These are phyloP conservation scores for Drosophila kohkoa DNA, from an alignment of 1,140 invertebrate species.

Conservation along the genomic window DNA sequence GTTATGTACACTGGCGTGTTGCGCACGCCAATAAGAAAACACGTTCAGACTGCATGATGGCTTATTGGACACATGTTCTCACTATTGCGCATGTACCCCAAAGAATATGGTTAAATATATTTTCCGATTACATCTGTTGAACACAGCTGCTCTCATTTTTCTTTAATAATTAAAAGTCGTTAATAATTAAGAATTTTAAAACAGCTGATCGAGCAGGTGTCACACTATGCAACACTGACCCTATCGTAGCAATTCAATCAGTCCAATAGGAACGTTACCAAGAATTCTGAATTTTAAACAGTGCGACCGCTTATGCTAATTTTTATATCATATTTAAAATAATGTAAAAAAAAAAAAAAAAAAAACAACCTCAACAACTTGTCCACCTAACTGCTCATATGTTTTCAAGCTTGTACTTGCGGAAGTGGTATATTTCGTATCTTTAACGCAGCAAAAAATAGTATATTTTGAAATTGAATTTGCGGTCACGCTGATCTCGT, in stretches of 20 bases:
- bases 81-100: not conserved
- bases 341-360: too few relatives aligned
- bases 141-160: not conserved
- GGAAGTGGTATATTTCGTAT: not conserved
- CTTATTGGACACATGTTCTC: conserved; percentile 9
- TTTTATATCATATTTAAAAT: too few relatives aligned
- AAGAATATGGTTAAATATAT: too few relatives aligned
- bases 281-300: conserved; percentile 18
- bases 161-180: conserved; percentile 5
- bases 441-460: not conserved
- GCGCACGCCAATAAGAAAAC: not conserved
- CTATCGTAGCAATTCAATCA: not conserved
- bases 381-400: not conserved
- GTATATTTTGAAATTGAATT: not conserved
- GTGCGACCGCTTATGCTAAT: too few relatives aligned
- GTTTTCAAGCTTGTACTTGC: not conserved
- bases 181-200: not conserved
- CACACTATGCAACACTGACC: conserved; percentile 18
- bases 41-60: conserved; percentile 47
- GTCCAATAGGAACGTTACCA: conserved; percentile 12
- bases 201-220: conserved; percentile 14
- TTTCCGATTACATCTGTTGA: too few relatives aligned
- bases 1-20: conserved; percentile 61
- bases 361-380: too few relatives aligned
- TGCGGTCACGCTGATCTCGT: conserved; percentile 17